Evolutionary conservation across 2,113 vertebrate genomes (phyloP), one percentile per base, ranked within the genome.

Genomic region (Pan troglodytes): DNA sequence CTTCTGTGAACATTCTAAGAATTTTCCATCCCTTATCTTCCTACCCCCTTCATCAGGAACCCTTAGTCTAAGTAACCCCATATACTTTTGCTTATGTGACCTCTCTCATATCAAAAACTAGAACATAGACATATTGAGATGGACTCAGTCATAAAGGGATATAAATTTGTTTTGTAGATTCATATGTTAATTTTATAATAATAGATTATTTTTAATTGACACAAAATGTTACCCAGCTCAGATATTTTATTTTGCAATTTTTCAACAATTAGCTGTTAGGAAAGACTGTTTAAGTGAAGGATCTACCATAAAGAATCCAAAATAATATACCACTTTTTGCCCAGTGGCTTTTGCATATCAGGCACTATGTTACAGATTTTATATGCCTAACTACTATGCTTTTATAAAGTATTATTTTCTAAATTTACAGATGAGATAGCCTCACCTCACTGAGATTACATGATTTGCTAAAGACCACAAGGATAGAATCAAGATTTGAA

Each of bases 1-100:
- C 32, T 68, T 57, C 23, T 67, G 2, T 2, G 43, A 35, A 9
- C 30, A 8, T 48, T 72, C 32, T 64, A 85, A 81, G 48, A 67
- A 59, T 50, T 3, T 70, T 80, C 9, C 0, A 50, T 4, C 8
- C 1, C 1, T 40, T 35, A 3, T 35, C 8, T 61, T 76, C 16
- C 20, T 35, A 64, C 4, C 0, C 8, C 1, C 3, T 90, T 81
- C 25, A 67, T 32, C n/a, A 70, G 2, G 5, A 12, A 23, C 23
- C 12, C 61, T 64, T 64, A 27, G 13, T 89, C 10, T 67, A 25
- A 20, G 5, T 18, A 68, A 38, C 3, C 12, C 16, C n/a, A 16
- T 18, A 10, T 76, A 12, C 84, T 73, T 94, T 1, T 48, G 6
- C 20, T 27, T 45, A 27, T 45, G 30, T 86, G 27, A 5, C 23